Base-by-base conservation (phyloP, 2,797 vertebrate genomes). In the Periparus ater region DNA sequence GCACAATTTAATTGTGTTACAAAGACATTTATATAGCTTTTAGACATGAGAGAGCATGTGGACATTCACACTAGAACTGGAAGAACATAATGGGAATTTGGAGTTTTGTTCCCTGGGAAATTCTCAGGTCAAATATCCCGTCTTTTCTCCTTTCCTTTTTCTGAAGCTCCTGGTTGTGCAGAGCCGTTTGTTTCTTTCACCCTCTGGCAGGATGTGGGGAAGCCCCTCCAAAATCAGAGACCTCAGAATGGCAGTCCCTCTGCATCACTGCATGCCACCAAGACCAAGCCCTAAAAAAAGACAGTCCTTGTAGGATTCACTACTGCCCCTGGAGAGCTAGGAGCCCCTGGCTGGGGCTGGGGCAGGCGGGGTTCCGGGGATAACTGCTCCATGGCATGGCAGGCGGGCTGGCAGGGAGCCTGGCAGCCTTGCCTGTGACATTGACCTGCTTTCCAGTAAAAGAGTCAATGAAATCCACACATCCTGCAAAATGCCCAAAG, bases 381-480 rank as follows among this genome's bases (percentile, higher is more conserved):
- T 68, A 30, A 44, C 61, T 44, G n/a, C 78, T 74, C 67, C 55
- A 23, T 5, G 8, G 77, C 44, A 6, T 30, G 61, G 81, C 53
- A 67, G 89, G 77, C 10, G 0, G 72, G 48, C 68, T 92, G 72
- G 65, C 54, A 45, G 51, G 85, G 67, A 76, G 71, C 92, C 27
- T 7, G 48, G 36, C 60, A 84, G 81, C 42, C 47, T 90, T 68
- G 78, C 72, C 85, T 83, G 87, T 91, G 87, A 91, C 85, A 92
- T 92, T 95, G 95, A 95, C 92, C 92, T 96, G 91, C 73, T 93
- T 96, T 96, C 83, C 74, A 95, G 60, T 91, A 91, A 95, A 92
- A 91, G 93, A 94, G 66, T 92, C 91, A 87, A 36, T 89, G 84
- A 94, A 92, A 89, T 85, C 50, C 86, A 87, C 92, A 89, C 65